Evolutionary conservation across 2,113 vertebrate genomes (phyloP), one percentile per base, ranked within the genome.

Genomic region (Dipodomys ordii): DNA sequence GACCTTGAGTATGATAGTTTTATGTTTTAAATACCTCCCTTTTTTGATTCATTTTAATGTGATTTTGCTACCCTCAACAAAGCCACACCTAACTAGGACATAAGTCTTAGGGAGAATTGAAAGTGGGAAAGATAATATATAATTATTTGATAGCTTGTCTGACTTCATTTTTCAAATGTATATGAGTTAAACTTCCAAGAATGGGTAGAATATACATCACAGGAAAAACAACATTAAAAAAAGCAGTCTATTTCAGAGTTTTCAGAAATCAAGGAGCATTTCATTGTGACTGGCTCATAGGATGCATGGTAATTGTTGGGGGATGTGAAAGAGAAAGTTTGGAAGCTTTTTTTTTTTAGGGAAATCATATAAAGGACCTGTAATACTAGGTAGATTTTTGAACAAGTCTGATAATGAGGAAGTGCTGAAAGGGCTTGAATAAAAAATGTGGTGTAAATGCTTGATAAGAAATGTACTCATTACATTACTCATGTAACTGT

Each of bases 171-270:
- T 85, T 83, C 1, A 22, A 46, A 44, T 78, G 68, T 22, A n/a
- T 92, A 72, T 62, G 68, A 68, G 44, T 81, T 77, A 85, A 80
- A 60, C 69, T 73, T 73, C 8, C 20, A 68, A 83, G 20, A 49
- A 65, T 83, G 68, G 15, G 6, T 83, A 35, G 35, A 68, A 10
- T 35, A 7, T 57, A 69, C 44, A 13, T 74, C 44, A 44, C 82
- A 78, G 64, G 81, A 84, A 39, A 67, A 87, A 82, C 69, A 94
- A 18, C 16, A 84, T 8, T 84, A 83, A 79, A 73, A n/a, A 93
- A 81, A 5, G 49, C 30, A 84, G 60, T 27, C 39, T 62, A 83
- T 32, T 57, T 76, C 30, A 90, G 39, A 35, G 3, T 67, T 81
- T 76, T 71, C 22, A 71, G 62, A 74, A 12, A 91, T 60, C n/a